Conservation (phyloP, 2,888 invertebrate genomes). For the Octonoba sinensis region DNA sequence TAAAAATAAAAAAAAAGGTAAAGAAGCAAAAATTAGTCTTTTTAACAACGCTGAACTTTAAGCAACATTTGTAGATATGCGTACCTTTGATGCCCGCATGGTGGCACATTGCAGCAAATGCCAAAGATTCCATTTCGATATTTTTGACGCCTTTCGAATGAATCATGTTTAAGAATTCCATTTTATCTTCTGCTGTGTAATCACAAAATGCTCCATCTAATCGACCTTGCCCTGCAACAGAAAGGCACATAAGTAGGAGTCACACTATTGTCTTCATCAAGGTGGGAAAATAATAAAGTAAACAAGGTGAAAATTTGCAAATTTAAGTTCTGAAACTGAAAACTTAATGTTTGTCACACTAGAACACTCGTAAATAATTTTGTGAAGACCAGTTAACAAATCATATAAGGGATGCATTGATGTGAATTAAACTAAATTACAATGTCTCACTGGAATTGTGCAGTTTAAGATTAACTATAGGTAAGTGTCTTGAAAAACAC, state of each 20-base stretch:
- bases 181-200: slow-evolving; percentile 89
- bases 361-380: no score
- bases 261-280: no score
- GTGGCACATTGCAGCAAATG: slow-evolving; percentile 92
- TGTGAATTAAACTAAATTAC: no score
- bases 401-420: no score
- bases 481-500: no score
- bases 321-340: no score
- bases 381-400: no score
- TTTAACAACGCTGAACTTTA: no score
- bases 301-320: background rate
- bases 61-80: background rate
- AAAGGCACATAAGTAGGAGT: background rate
- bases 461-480: no score
- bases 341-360: no score
- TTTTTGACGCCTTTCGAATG: slow-evolving; percentile 87
- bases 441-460: no score
- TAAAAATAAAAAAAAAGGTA: background rate
- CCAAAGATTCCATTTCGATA: slow-evolving; percentile 96
- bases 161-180: slow-evolving; percentile 79
- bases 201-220: slow-evolving; percentile 97
- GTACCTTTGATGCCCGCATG: slow-evolving; percentile 88
- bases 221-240: slow-evolving; percentile 80
- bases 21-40: background rate
- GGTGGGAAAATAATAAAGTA: no score